These are phyloP conservation scores for Danio tinwini DNA, from an alignment of 2,797 vertebrate species.

Conservation along the genomic window DNA sequence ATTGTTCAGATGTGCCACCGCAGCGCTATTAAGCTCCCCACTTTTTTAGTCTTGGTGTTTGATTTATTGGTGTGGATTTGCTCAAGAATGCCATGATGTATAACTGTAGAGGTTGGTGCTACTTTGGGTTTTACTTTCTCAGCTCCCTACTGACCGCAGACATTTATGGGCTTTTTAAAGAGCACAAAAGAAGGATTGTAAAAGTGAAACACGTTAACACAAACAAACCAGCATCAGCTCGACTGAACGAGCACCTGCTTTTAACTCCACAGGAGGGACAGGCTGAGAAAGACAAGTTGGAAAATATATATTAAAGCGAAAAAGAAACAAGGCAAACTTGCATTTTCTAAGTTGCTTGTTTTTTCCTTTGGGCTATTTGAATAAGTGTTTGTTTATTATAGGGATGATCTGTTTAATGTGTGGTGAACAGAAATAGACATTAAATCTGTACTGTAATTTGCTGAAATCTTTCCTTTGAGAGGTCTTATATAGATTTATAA, in stretches of 20 bases:
- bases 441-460: too few species aligned
- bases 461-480: too few species aligned
- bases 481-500: not conserved
- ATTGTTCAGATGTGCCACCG: not conserved
- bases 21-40: not conserved
- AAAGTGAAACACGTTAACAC: slow-evolving; percentile 39
- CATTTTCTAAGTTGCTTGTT: slow-evolving; percentile 75
- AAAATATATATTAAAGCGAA: slow-evolving; percentile 57
- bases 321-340: slow-evolving; percentile 64
- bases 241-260: slow-evolving; percentile 26
- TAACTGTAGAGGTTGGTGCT: slow-evolving; percentile 1
- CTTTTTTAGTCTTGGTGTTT: not conserved
- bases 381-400: too few species aligned
- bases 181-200: slow-evolving; percentile 48
- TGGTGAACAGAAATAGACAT: too few species aligned
- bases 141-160: slow-evolving; percentile 25
- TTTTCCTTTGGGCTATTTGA: slow-evolving; percentile 52
- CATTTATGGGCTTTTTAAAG: slow-evolving; percentile 42
- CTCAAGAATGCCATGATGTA: not conserved
- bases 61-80: slow-evolving; percentile 17
- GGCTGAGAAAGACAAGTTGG: slow-evolving; percentile 62
- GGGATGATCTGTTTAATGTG: too few species aligned
- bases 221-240: slow-evolving; percentile 30
- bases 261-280: slow-evolving; percentile 53
- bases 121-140: slow-evolving; percentile 28